Evolutionary conservation across 1,140 invertebrate genomes (phyloP).

Genomic region (Hydropsyche tenuis): DNA sequence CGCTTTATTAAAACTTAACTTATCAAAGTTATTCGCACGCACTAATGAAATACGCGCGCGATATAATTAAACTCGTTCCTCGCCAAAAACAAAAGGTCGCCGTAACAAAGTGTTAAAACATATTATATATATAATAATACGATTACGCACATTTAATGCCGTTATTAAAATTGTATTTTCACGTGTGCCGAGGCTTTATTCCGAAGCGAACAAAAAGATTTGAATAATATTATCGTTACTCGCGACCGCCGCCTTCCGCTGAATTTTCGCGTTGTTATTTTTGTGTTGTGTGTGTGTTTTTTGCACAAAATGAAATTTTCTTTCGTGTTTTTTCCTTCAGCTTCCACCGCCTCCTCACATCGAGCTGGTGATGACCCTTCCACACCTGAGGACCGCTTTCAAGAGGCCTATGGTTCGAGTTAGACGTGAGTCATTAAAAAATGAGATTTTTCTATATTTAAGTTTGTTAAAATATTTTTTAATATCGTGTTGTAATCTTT

Average conservation of each 20-base stretch:
- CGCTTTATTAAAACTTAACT: too few species aligned
- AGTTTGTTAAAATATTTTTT: too few species aligned
- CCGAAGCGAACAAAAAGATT: conserved; percentile 5
- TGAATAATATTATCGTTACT: conserved; percentile 18
- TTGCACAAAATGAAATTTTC: neutral
- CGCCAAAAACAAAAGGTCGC: too few species aligned
- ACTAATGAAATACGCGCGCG: too few species aligned
- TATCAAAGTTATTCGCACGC: too few species aligned
- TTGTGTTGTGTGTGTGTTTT: too few species aligned
- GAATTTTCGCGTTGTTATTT: neutral
- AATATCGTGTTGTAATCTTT: too few species aligned
- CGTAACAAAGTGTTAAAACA: too few species aligned
- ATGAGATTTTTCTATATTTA: neutral
- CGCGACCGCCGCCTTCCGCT: neutral
- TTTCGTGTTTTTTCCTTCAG: conserved; percentile 51
- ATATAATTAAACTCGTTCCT: too few species aligned
- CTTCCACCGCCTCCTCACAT: conserved; percentile 67
- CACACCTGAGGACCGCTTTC: conserved; percentile 66
- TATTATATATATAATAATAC: too few species aligned
- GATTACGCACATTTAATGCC: neutral
- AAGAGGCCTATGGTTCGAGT: conserved; percentile 66
- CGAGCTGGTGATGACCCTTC: conserved; percentile 68
- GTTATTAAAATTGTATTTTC: neutral
- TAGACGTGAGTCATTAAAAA: conserved; percentile 62
- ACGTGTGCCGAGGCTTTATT: neutral